These are phyloP conservation scores for Seriola dumerili DNA, from an alignment of 2,113 vertebrate genomes.

Conservation along the genomic window DNA sequence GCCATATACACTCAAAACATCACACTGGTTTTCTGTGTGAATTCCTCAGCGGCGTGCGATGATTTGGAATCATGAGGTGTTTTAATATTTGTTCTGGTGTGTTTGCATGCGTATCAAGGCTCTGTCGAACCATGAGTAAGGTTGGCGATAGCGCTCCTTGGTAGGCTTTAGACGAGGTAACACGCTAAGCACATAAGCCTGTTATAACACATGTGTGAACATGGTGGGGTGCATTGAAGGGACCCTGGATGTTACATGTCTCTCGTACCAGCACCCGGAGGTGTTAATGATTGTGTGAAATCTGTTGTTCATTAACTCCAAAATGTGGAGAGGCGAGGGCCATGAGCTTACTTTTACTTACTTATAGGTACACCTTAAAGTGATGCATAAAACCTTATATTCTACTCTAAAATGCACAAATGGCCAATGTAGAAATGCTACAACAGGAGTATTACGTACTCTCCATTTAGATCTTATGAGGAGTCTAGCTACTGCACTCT, in stretches of 20 bases:
- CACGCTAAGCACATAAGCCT: slow-evolving; percentile 77
- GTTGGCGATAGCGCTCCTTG: slow-evolving; percentile 72
- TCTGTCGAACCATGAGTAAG: slow-evolving; percentile 51
- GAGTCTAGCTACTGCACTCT: not conserved
- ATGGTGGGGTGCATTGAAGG: slow-evolving; percentile 40
- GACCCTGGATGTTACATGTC: not conserved
- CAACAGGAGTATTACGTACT: not conserved
- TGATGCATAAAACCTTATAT: slow-evolving; percentile 15
- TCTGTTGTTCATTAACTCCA: not conserved
- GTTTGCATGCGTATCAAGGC: slow-evolving; percentile 37
- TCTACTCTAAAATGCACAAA: slow-evolving; percentile 11
- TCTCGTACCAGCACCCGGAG: slow-evolving; percentile 31
- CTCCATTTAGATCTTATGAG: not conserved
- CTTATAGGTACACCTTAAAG: slow-evolving; percentile 10
- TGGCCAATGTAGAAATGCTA: not conserved
- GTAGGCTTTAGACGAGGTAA: slow-evolving; percentile 64
- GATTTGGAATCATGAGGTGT: slow-evolving; percentile 50
- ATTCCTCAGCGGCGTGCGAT: slow-evolving; percentile 43
- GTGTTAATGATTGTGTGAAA: slow-evolving; percentile 18
- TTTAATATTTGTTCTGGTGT: slow-evolving; percentile 28
- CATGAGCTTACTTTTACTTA: not conserved
- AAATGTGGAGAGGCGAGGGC: not conserved
- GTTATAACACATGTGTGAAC: slow-evolving; percentile 80
- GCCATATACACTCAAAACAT: slow-evolving; percentile 6
- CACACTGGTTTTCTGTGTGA: slow-evolving; percentile 52